These are phyloP conservation scores for Rallus limicola DNA, from an alignment of 2,113 vertebrate species.

Conservation along the genomic window DNA sequence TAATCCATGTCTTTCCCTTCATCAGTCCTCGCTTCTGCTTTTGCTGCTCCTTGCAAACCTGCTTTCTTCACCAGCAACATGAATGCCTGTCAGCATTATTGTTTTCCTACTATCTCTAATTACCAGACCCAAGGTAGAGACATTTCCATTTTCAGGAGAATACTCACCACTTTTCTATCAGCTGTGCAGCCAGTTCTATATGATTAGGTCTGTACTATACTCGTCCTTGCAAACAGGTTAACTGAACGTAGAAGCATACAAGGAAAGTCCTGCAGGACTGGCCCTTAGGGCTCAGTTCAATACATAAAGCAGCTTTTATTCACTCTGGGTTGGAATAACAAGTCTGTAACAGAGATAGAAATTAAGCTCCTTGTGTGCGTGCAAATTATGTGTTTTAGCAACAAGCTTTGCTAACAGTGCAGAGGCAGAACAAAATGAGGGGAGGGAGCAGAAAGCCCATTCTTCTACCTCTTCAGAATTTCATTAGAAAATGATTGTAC, in stretches of 20 bases:
- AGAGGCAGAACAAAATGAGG: slow-evolving; percentile 11
- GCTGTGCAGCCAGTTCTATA: not conserved
- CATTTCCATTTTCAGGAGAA: not conserved
- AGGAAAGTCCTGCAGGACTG: not conserved
- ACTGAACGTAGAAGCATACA: not conserved
- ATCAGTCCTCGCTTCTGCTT: not conserved
- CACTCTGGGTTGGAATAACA: not conserved
- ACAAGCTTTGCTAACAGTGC: not conserved
- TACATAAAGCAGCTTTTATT: not conserved
- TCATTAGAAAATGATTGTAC: slow-evolving; percentile 31
- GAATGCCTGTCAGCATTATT: not conserved
- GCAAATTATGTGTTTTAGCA: slow-evolving; percentile 7
- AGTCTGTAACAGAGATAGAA: not conserved
- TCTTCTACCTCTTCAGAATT: slow-evolving; percentile 10
- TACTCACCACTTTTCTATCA: not conserved
- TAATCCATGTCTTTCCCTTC: not conserved
- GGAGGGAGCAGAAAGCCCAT: not conserved
- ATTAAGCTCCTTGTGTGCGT: not conserved
- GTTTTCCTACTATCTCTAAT: not conserved
- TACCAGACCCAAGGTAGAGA: not conserved
- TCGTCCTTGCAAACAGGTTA: not conserved
- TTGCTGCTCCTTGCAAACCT: not conserved
- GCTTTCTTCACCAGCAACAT: not conserved
- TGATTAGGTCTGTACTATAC: not conserved
- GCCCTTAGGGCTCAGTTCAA: not conserved